Evolutionary conservation across 2,888 invertebrate species (phyloP).

Genomic region (Lycophotia porphyrea): DNA sequence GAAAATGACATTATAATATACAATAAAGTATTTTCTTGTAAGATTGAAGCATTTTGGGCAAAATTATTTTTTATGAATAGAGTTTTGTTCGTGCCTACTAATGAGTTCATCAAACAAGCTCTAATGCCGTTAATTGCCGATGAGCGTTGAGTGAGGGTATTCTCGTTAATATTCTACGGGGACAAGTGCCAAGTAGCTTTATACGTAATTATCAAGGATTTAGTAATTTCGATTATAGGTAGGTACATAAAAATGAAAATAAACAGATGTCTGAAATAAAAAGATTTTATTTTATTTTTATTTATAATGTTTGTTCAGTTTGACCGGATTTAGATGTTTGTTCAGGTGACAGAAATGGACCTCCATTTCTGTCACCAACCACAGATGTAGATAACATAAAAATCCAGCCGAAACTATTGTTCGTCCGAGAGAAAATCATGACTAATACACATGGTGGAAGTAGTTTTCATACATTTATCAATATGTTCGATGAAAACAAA

Average conservation of each 20-base stretch:
- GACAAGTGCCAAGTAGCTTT: conserved; percentile 78
- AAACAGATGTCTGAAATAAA: too few species aligned
- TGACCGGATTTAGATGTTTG: conserved; percentile 32
- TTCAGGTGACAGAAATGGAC: too few species aligned
- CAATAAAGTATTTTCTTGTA: conserved; percentile 7
- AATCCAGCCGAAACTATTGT: not conserved
- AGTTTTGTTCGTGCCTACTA: conserved; percentile 61
- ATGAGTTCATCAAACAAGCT: conserved; percentile 73
- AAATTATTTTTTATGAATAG: conserved; percentile 17
- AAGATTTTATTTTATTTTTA: too few species aligned
- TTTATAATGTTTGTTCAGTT: conserved; percentile 37
- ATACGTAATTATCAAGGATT: conserved; percentile 73
- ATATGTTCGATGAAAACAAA: conserved; percentile 37
- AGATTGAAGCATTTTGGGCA: not conserved
- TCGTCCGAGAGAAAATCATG: not conserved
- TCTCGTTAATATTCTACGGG: conserved; percentile 79
- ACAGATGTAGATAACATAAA: not conserved
- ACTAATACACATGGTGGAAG: not conserved
- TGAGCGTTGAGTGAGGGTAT: conserved; percentile 73
- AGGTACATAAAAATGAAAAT: too few species aligned
- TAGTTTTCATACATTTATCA: not conserved
- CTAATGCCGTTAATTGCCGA: conserved; percentile 71
- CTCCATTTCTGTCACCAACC: conserved; percentile 12
- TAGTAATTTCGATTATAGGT: conserved; percentile 69
- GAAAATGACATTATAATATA: conserved; percentile 14